Conservation (phyloP, 2,113 vertebrate genomes). For the Alligator mississippiensis region DNA sequence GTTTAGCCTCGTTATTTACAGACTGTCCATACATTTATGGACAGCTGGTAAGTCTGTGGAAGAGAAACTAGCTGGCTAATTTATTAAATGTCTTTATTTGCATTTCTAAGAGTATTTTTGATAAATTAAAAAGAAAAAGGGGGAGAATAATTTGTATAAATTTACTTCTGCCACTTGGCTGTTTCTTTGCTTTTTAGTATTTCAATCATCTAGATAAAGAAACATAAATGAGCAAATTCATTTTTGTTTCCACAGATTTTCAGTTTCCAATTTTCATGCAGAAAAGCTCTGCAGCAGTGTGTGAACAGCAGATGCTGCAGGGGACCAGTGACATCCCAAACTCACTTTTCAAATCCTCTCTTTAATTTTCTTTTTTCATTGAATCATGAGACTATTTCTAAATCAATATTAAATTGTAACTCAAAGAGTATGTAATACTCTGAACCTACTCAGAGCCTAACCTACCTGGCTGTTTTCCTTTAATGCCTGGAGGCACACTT, state of each 20-base stretch:
- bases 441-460: neutral
- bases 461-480: neutral
- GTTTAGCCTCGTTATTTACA: no score
- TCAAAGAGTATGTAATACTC: neutral
- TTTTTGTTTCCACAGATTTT: neutral
- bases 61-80: no score
- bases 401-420: neutral
- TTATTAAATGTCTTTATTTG: no score
- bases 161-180: neutral
- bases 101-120: neutral
- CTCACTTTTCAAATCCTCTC: neutral
- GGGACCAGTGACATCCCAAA: neutral
- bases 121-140: neutral
- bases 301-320: neutral
- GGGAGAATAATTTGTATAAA: neutral
- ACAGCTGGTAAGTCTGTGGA: no score
- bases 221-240: neutral
- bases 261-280: neutral
- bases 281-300: neutral
- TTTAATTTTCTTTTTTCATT: neutral
- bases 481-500: neutral
- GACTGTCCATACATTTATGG: no score
- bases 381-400: neutral
- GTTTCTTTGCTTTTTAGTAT: neutral
- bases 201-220: neutral